Evolutionary conservation across 2,797 vertebrate genomes (phyloP).

Genomic region (Cyclura pinguis): DNA sequence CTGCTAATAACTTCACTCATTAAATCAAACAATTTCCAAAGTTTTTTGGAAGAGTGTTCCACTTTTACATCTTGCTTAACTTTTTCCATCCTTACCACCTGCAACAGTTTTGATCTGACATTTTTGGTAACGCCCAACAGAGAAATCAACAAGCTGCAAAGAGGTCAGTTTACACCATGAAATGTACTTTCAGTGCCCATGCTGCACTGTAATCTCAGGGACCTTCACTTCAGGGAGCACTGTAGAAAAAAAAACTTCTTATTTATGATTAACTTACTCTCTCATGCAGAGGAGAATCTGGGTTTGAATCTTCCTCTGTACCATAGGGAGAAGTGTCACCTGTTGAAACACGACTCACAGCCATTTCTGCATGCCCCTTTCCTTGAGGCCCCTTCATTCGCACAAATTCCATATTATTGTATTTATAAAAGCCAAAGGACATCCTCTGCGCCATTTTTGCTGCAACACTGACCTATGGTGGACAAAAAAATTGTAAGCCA

Average conservation of each 20-base stretch:
- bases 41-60: not conserved
- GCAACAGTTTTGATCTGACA: not conserved
- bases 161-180: not conserved
- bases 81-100: not conserved
- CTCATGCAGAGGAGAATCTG: conserved; percentile 90
- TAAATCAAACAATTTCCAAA: not conserved
- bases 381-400: conserved; percentile 99
- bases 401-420: conserved; percentile 99
- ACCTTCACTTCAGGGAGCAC: too few species aligned
- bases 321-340: conserved; percentile 95
- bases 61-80: not conserved
- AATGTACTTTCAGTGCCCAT: not conserved
- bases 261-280: conserved; percentile 81
- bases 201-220: not conserved
- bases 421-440: conserved; percentile 98
- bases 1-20: not conserved
- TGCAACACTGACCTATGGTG: conserved; percentile 91
- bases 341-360: conserved; percentile 93
- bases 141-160: not conserved
- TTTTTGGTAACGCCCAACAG: not conserved
- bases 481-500: not conserved
- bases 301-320: conserved; percentile 91
- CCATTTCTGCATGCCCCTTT: conserved; percentile 98
- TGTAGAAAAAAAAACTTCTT: too few species aligned
- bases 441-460: conserved; percentile 98